phyloP scores from a whole-genome alignment of 2,888 invertebrate species.

The Urechis unicinctus region DNA sequence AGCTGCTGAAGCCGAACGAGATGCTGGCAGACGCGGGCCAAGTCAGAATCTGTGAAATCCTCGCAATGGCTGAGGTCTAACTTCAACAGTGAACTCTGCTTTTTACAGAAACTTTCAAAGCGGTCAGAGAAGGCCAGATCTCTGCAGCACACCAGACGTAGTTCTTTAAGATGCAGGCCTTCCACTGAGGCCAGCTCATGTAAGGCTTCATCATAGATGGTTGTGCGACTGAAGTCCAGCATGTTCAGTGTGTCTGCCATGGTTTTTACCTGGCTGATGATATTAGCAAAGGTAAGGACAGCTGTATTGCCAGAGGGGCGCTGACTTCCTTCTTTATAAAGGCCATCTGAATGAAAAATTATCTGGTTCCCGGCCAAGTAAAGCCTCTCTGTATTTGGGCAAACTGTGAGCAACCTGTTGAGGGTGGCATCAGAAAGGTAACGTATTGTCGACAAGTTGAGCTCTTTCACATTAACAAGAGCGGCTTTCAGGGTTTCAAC shows the following conservation, averaged over 20 bases:
- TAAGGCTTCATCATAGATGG: slow-evolving; percentile 63
- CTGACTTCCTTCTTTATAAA: slow-evolving; percentile 48
- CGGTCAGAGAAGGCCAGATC: slow-evolving; percentile 62
- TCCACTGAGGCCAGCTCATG: slow-evolving; percentile 56
- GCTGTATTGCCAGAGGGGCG: slow-evolving; percentile 57
- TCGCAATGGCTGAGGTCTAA: slow-evolving; percentile 63
- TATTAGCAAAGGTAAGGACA: slow-evolving; percentile 66
- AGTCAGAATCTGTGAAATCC: slow-evolving; percentile 62
- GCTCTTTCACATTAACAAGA: slow-evolving; percentile 53
- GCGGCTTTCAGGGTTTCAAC: slow-evolving; percentile 20
- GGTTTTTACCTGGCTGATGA: slow-evolving; percentile 57
- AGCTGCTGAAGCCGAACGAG: slow-evolving; percentile 59
- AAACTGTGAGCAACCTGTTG: slow-evolving; percentile 60
- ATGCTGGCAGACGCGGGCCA: slow-evolving; percentile 59
- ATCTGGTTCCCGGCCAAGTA: slow-evolving; percentile 65
- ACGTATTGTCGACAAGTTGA: slow-evolving; percentile 64
- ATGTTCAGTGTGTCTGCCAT: slow-evolving; percentile 58
- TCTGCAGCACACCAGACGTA: slow-evolving; percentile 59
- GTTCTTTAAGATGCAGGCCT: slow-evolving; percentile 55
- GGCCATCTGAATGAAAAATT: slow-evolving; percentile 65
- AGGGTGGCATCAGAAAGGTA: slow-evolving; percentile 71
- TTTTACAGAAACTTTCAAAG: slow-evolving; percentile 55
- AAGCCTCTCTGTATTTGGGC: slow-evolving; percentile 59
- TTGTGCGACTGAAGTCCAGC: slow-evolving; percentile 63
- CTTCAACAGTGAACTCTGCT: slow-evolving; percentile 57